phyloP scores from a whole-genome alignment of 2,113 vertebrate genomes.

The Porphyrio hochstetteri region DNA sequence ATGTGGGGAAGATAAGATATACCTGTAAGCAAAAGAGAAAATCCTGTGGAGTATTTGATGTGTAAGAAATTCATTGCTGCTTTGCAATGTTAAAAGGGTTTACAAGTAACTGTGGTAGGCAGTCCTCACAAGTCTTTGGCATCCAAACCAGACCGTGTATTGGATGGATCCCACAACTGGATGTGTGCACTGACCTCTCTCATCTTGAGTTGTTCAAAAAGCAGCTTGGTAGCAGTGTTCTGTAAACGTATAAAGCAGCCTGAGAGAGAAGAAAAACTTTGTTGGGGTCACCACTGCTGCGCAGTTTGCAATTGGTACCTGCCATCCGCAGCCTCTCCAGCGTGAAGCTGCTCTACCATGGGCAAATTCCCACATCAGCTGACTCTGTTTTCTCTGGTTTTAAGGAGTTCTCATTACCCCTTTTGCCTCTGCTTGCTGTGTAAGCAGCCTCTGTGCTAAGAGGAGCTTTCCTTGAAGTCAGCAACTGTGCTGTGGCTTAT shows the following conservation, averaged over 20 bases:
- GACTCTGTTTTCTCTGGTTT: not conserved
- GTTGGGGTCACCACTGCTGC: not conserved
- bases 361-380: not conserved
- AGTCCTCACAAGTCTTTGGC: conserved; percentile 82
- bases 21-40: conserved; percentile 35
- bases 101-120: conserved; percentile 34
- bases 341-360: not conserved
- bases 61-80: conserved; percentile 43
- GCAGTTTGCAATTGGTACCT: not conserved
- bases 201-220: not conserved
- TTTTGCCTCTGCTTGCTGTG: conserved; percentile 54
- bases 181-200: conserved; percentile 58
- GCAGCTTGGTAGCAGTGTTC: not conserved
- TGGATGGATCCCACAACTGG: conserved; percentile 78
- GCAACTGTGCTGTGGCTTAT: conserved; percentile 14
- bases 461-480: conserved; percentile 31
- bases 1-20: not conserved
- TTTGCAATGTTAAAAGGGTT: conserved; percentile 34
- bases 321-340: not conserved
- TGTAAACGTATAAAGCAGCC: not conserved
- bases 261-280: not conserved
- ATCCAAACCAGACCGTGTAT: conserved; percentile 67
- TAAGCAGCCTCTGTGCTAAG: conserved; percentile 50
- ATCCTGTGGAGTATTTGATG: conserved; percentile 65
- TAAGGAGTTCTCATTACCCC: conserved; percentile 15